phyloP scores from a whole-genome alignment of 2,888 invertebrate genomes.

The Drosophila mercatorum region DNA sequence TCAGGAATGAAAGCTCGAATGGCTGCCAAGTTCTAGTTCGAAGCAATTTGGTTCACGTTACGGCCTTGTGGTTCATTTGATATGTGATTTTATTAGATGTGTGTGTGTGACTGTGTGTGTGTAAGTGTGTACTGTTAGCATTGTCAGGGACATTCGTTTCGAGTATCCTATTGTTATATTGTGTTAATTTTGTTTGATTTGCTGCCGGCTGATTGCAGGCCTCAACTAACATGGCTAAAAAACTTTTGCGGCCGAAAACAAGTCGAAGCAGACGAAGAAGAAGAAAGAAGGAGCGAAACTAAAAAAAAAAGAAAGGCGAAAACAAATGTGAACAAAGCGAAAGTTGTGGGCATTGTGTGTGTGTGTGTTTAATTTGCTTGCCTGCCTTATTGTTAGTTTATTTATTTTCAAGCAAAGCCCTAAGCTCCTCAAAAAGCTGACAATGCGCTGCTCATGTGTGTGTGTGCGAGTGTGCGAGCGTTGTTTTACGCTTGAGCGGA shows the following conservation, averaged over 20 bases:
- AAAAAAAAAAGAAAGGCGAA: neutral
- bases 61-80: slow-evolving; percentile 5
- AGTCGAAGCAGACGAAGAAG: neutral
- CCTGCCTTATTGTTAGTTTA: slow-evolving; percentile 71
- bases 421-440: slow-evolving; percentile 46
- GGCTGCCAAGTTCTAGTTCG: neutral
- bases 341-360: slow-evolving; percentile 51
- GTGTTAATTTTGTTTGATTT: slow-evolving; percentile 55
- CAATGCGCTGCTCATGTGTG: slow-evolving; percentile 38
- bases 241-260: slow-evolving; percentile 22
- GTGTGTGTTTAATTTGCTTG: slow-evolving; percentile 71
- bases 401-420: slow-evolving; percentile 62
- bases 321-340: slow-evolving; percentile 43
- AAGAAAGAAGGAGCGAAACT: neutral
- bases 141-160: slow-evolving; percentile 33
- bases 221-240: slow-evolving; percentile 28
- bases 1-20: neutral
- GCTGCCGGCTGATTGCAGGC: slow-evolving; percentile 35
- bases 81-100: neutral
- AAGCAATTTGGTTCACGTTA: slow-evolving; percentile 2
- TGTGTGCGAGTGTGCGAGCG: slow-evolving; percentile 43
- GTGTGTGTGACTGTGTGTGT: neutral
- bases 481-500: slow-evolving; percentile 68
- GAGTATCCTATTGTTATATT: slow-evolving; percentile 45
- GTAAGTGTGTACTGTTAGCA: neutral